These are phyloP conservation scores for Eubasilissa splendida DNA, from an alignment of 2,888 invertebrate genomes.

Conservation along the genomic window DNA sequence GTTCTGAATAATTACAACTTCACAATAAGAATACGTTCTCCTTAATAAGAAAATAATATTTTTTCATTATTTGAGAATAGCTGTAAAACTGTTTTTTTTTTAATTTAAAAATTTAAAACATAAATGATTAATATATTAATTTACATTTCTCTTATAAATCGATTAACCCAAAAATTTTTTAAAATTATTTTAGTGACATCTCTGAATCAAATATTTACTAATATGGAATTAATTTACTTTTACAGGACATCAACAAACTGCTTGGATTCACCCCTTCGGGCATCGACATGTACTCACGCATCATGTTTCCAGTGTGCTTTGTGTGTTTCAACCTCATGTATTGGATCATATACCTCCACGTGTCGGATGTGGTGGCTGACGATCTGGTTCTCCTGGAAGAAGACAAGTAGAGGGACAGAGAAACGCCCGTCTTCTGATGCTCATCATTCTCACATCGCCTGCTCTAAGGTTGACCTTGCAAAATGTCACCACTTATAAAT, in stretches of 20 bases:
- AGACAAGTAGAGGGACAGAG: slow-evolving; percentile 74
- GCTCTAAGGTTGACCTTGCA: slow-evolving; percentile 2
- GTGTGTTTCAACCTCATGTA: slow-evolving; percentile 99
- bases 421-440: slow-evolving; percentile 49
- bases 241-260: slow-evolving; percentile 89
- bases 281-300: slow-evolving; percentile 99
- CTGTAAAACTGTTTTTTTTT: too few species aligned
- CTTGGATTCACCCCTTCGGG: slow-evolving; percentile 96
- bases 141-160: too few species aligned
- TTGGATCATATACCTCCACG: slow-evolving; percentile 97
- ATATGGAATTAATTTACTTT: neutral
- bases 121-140: too few species aligned
- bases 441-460: slow-evolving; percentile 33
- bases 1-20: too few species aligned
- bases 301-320: slow-evolving; percentile 98
- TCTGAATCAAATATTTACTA: too few species aligned
- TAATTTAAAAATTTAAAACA: too few species aligned
- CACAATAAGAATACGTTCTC: too few species aligned
- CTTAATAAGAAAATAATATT: too few species aligned
- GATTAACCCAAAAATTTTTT: too few species aligned
- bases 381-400: slow-evolving; percentile 88
- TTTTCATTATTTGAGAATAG: too few species aligned
- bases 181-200: too few species aligned
- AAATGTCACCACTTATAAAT: neutral
- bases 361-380: slow-evolving; percentile 95